Base-by-base conservation (phyloP, 2,113 vertebrate species). In the Percina caprodes region DNA sequence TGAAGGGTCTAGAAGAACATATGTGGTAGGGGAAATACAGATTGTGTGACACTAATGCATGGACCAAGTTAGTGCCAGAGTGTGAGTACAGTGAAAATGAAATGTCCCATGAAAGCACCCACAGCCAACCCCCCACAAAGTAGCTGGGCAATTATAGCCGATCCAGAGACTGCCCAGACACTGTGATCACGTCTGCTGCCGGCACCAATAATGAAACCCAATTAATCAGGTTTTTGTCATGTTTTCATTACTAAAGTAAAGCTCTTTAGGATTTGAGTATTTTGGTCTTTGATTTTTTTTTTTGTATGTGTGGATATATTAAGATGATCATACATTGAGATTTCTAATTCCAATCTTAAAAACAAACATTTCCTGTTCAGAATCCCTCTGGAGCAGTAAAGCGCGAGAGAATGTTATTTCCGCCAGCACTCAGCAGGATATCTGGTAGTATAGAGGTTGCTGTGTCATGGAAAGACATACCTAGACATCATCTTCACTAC, bases 381-480 rank as follows among this genome's bases (percentile, higher is more conserved):
- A 63, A 67, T 42, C 35, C 30, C 23, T 66, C 19, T 65, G 35
- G 48, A 69, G 59, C 49, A 59, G 66, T 4, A 26, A 19, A 66
- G 54, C 26, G 49, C 59, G 54, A 46, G 77, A 70, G 24, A 58
- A 58, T 63, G 7, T n/a, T 48, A 45, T 74, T 68, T 71, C 54
- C 18, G 51, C 30, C 59, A 68, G 66, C 30, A 14, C 52, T 58
- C 46, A 70, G 68, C 66, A 71, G 70, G 69, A 55, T 54, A 21
- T 86, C 60, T 66, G 26, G 62, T 67, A 58, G 35, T 54, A n/a
- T 39, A 24, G 69, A 72, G 69, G 61, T 69, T 81, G 85, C 89
- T 88, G 90, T 80, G 85, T 92, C 83, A 90, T 60, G 8, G 46
- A 24, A 80, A 52, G 62, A 79, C 48, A 21, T 11, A 76, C 24